These are phyloP conservation scores for Poecilia picta DNA, from an alignment of 2,797 vertebrate genomes.

Conservation along the genomic window DNA sequence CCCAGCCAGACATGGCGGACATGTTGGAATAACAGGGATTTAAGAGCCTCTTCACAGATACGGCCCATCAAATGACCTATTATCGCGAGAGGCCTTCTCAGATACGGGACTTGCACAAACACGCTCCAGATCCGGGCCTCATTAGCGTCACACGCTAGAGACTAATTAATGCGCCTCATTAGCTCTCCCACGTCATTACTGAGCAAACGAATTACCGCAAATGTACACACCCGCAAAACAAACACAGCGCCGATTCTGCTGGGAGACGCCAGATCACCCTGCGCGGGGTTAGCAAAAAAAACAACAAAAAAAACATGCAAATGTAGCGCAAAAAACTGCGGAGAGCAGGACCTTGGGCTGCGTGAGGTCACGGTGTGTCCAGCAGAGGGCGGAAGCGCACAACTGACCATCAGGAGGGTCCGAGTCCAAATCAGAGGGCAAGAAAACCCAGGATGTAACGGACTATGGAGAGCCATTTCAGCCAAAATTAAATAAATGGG, in stretches of 20 bases:
- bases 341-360: not conserved
- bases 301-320: too few relatives aligned
- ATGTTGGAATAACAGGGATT: constrained; percentile 52
- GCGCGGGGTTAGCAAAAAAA: constrained; percentile 4
- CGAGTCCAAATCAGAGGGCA: not conserved
- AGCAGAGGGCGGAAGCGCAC: constrained; percentile 75
- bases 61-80: constrained; percentile 50
- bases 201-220: constrained; percentile 84
- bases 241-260: constrained; percentile 76
- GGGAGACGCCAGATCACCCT: constrained; percentile 70
- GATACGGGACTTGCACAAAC: constrained; percentile 63
- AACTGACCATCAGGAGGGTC: constrained; percentile 43
- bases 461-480: too few relatives aligned
- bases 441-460: too few relatives aligned
- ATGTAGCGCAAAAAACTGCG: not conserved
- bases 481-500: too few relatives aligned
- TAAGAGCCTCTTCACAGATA: constrained; percentile 49
- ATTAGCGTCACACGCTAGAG: constrained; percentile 83
- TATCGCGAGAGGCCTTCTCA: constrained; percentile 49
- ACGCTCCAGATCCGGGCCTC: constrained; percentile 77
- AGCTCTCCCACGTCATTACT: constrained; percentile 84
- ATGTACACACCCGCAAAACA: constrained; percentile 84
- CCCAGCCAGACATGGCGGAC: constrained; percentile 52
- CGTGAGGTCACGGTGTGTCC: constrained; percentile 52
- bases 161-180: constrained; percentile 86